These are phyloP conservation scores for Tachypleus tridentatus DNA, from an alignment of 1,140 invertebrate genomes.

Conservation along the genomic window DNA sequence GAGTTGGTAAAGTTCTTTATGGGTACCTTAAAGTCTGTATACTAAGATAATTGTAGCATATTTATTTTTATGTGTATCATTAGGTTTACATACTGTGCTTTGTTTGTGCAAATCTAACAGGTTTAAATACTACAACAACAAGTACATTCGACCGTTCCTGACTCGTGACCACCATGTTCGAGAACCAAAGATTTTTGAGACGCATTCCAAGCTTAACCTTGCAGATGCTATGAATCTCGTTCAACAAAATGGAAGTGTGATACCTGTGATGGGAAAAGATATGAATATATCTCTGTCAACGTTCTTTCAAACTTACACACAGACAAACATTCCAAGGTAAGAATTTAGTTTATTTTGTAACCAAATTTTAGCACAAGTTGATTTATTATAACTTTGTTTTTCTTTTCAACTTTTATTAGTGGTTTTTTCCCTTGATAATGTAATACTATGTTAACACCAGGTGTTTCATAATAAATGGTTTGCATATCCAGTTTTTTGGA, in stretches of 20 bases:
- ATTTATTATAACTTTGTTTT: no score
- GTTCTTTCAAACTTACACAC: conserved; percentile 68
- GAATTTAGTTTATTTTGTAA: background rate
- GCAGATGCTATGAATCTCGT: conserved; percentile 84
- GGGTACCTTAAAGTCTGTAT: no score
- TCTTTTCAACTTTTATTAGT: no score
- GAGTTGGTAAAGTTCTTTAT: no score
- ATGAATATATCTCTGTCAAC: conserved; percentile 61
- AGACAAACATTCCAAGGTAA: conserved; percentile 23
- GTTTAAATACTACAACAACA: conserved; percentile 87
- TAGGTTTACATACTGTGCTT: no score
- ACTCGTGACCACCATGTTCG: conserved; percentile 68
- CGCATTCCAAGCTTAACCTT: conserved; percentile 84
- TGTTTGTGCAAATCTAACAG: conserved; percentile 32
- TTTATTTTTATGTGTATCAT: no score
- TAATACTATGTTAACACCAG: no score
- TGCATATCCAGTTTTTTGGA: no score
- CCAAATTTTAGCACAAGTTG: no score
- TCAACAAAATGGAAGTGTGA: conserved; percentile 67
- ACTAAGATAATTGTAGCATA: no score
- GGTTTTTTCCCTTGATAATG: no score
- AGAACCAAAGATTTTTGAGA: conserved; percentile 88
- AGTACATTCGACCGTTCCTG: conserved; percentile 76
- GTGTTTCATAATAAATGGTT: no score
- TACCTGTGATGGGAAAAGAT: conserved; percentile 41